A percentile compares a stretch with the other conserved stretches of the same genome.
These are phyloP conservation scores for Zaprionus ghesquierei DNA, from an alignment of 1,140 invertebrate species.

Conservation along the genomic window DNA sequence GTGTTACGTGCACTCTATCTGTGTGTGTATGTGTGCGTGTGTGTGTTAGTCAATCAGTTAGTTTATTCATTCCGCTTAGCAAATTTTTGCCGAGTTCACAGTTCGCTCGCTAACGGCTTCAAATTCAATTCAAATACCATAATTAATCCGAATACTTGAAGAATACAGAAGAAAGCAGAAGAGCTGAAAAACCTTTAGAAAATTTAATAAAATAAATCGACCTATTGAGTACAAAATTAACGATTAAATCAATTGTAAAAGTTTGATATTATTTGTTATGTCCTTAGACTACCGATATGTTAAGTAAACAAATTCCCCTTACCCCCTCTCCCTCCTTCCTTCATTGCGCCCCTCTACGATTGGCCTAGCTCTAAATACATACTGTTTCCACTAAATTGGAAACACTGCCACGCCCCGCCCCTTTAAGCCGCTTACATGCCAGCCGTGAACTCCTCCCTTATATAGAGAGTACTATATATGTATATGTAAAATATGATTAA, in stretches of 20 bases:
- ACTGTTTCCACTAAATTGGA: neutral
- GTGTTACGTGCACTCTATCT: neutral
- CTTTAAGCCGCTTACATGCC: constrained; percentile 12
- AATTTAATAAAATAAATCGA: constrained; percentile 30
- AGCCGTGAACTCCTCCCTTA: constrained; percentile 20
- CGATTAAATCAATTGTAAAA: constrained; percentile 34
- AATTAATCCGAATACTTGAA: constrained; percentile 32
- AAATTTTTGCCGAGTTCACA: constrained; percentile 35
- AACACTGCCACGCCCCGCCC: neutral
- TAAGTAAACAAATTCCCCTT: neutral
- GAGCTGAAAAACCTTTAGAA: neutral
- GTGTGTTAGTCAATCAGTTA: neutral
- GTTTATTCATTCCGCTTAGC: constrained; percentile 8
- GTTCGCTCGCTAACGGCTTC: constrained; percentile 41
- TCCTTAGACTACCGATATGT: constrained; percentile 9
- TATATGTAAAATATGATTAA: constrained; percentile 1
- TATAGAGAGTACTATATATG: neutral
- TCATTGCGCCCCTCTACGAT: neutral
- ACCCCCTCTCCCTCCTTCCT: too few species aligned
- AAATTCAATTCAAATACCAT: too few species aligned
- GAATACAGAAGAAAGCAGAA: neutral
- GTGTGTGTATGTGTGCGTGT: neutral
- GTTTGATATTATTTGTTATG: constrained; percentile 37
- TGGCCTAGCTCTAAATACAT: constrained; percentile 10
- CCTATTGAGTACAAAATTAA: constrained; percentile 56